Evolutionary conservation across 2,888 invertebrate species (phyloP), one percentile per base, ranked within the genome.

Genomic region (Gnatocerus cornutus): DNA sequence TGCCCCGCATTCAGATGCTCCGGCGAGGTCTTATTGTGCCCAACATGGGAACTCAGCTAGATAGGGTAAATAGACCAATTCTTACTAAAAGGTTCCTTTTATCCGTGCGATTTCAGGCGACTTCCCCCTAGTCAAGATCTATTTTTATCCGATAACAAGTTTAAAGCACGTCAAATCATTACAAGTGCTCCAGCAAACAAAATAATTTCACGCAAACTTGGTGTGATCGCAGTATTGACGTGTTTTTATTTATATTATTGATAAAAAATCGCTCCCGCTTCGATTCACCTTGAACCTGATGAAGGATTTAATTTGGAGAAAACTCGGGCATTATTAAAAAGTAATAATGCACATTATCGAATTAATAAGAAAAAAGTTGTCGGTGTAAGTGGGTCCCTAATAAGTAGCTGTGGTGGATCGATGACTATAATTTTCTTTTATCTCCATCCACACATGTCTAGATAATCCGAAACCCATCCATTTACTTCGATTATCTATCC

Each of bases 401-500:
- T 84, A 82, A 84, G 82, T 80, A 81, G 82, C 82, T 82, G 81
- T 80, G 79, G 76, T 74, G 71, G 76, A 75, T 76, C 72, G 82
- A 84, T 84, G 78, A 84, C 84, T 84, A 80, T 84, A 84, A 84
- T 84, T 83, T 83, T 76, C 78, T 76, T 78, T 77, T 80, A 81
- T 81, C 80, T 79, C 69, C 79, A 77, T 82, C 80, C 81, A 81
- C 80, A 81, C 77, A 80, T 80, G 79, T 79, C 78, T 79, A 77
- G 79, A 78, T 82, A 80, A 79, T 78, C 76, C 74, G 71, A 76
- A 77, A 80, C 79, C 81, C 79, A 78, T 78, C 80, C 78, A 80
- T 81, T 81, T 76, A 73, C 74, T 77, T 77, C 76, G 78, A 80
- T 79, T 80, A 80, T 79, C 78, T 78, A 77, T 76, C 76, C 79